Evolutionary conservation across 1,140 invertebrate species (phyloP), one percentile per base, ranked within the genome.

Genomic region (Elysia chlorotica): DNA sequence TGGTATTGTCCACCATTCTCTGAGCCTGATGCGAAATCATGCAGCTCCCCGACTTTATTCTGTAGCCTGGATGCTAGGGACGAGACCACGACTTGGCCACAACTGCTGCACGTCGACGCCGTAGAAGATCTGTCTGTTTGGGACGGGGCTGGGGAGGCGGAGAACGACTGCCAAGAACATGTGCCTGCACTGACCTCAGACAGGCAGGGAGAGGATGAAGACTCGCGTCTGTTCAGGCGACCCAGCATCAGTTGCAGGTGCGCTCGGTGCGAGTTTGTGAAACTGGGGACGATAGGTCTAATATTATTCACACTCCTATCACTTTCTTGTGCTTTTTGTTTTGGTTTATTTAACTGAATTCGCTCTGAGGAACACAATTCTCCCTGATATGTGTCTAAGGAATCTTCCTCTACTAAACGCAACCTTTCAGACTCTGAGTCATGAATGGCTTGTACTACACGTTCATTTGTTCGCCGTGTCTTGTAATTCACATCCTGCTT

Each of bases 151-250:
- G 28, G 21, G 10, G 59, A 71, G 28, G 59, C 38, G 3, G 41
- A 30, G 21, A 48, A 66, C 6, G 69, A 71, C 25, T 48, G 31
- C 69, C 69, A 62, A 6, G 69, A 71, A 30, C 59, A 71, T 28
- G 69, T 33, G 2, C 69, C 69, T 21, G 59, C 6, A 53, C 69
- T 71, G 6, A 19, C 28, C 21, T 71, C 69, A 25, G 69, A 71
- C 28, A 71, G 63, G 53, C 69, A 71, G 35, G 59, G 36, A 0
- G 57, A 62, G 1, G 59, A 71, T 1, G 28, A 28, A 2, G 69
- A 62, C 33, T 71, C 69, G 19, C 56, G 17, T 25, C 56, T 10
- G 28, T 25, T 59, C 25, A 59, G 28, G 28, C 19, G 56, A 6
- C 56, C 28, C 6, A 6, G 17, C 56, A 17, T 25, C 56, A 28